phyloP scores from a whole-genome alignment of 2,797 vertebrate species.

The Morus bassanus region DNA sequence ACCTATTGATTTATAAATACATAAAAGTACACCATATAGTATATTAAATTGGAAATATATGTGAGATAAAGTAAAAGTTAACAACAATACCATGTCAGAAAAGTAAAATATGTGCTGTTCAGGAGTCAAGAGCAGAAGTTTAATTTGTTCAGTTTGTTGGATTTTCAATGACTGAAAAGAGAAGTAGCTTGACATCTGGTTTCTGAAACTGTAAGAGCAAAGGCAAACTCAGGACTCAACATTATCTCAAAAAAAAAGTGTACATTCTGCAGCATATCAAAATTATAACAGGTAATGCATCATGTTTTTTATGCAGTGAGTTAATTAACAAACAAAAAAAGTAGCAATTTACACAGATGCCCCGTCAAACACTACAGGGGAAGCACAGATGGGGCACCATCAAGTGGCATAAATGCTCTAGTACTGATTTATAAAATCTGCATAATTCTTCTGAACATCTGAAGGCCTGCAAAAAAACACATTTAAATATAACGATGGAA shows the following conservation, averaged over 20 bases:
- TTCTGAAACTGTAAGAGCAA: background rate
- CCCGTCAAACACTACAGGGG: background rate
- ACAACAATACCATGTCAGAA: background rate
- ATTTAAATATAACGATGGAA: background rate
- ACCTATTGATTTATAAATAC: background rate
- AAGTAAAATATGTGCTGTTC: background rate
- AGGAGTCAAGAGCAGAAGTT: background rate
- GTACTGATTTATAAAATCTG: constrained; percentile 52
- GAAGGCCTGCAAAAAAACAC: constrained; percentile 35
- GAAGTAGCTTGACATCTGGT: background rate
- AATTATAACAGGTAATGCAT: constrained; percentile 8
- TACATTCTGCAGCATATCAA: background rate
- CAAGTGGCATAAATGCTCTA: constrained; percentile 39
- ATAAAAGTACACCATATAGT: background rate
- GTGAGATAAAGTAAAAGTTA: background rate
- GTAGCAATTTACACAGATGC: constrained; percentile 7
- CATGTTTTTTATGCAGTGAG: background rate
- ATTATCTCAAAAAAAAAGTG: background rate
- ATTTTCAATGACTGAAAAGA: background rate
- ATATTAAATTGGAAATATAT: background rate
- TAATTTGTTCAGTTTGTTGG: background rate
- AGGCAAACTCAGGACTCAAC: background rate
- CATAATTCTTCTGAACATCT: constrained; percentile 45
- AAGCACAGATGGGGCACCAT: constrained; percentile 39
- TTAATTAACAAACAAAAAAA: constrained; percentile 18